Evolutionary conservation across 2,888 invertebrate species (phyloP).

Genomic region (Tinea semifulvella): DNA sequence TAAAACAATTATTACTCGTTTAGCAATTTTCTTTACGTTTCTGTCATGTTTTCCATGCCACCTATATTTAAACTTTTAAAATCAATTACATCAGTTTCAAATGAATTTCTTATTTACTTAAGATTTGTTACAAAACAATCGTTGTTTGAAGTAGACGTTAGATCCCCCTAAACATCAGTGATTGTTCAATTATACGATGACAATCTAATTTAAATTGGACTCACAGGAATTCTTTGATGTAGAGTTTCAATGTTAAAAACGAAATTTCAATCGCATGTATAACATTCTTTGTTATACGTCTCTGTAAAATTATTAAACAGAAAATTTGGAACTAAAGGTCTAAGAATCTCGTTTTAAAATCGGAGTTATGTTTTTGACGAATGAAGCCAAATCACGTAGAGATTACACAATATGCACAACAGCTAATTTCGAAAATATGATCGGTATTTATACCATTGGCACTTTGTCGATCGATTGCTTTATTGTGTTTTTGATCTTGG

Average conservation of each 20-base stretch:
- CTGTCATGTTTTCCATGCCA: too few relatives aligned
- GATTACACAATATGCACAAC: constrained; percentile 43
- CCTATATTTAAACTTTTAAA: too few relatives aligned
- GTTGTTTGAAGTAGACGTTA: constrained; percentile 2
- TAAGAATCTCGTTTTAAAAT: neutral
- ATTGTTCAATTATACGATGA: constrained; percentile 1
- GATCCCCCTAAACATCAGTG: neutral
- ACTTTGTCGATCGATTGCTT: constrained; percentile 2
- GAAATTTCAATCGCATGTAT: neutral
- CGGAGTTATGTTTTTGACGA: constrained; percentile 1
- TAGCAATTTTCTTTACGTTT: too few relatives aligned
- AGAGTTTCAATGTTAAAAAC: neutral
- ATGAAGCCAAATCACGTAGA: constrained; percentile 45
- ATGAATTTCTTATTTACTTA: too few relatives aligned
- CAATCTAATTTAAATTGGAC: constrained; percentile 6
- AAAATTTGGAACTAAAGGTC: neutral
- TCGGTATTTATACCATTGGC: constrained; percentile 16
- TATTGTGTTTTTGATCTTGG: too few relatives aligned
- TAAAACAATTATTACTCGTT: too few relatives aligned
- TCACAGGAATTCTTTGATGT: constrained; percentile 3
- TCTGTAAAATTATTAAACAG: constrained; percentile 1
- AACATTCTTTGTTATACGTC: constrained; percentile 1
- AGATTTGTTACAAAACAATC: too few relatives aligned
- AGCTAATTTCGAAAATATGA: constrained; percentile 42
- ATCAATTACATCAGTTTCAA: too few relatives aligned